Conservation (phyloP, 23 tunicate genomes). For the Diplosoma virens region DNA sequence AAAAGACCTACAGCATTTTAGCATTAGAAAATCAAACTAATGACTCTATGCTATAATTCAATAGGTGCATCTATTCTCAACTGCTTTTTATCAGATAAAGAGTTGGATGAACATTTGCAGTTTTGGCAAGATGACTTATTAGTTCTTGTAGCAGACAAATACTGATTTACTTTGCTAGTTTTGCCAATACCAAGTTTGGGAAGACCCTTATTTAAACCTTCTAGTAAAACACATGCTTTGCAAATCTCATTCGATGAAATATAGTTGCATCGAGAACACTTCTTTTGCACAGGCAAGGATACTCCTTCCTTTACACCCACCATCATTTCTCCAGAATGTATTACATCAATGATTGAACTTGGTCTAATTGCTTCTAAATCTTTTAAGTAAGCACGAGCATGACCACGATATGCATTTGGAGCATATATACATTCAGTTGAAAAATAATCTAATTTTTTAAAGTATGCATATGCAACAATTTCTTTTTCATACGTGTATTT, state of each 20-base stretch:
- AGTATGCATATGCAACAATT: constrained; percentile 95
- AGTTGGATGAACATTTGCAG: too few species aligned
- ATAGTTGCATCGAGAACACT: constrained; percentile 83
- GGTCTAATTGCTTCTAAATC: constrained; percentile 93
- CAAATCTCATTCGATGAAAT: constrained; percentile 93
- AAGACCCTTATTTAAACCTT: constrained; percentile 90
- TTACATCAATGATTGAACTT: constrained; percentile 81
- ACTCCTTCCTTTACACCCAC: constrained; percentile 74
- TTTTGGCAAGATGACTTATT: background rate
- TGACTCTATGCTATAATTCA: too few species aligned
- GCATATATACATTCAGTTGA: constrained; percentile 99
- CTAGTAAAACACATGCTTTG: constrained; percentile 92
- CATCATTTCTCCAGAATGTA: constrained; percentile 92
- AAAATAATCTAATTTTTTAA: constrained; percentile 90
- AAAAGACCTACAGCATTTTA: too few species aligned
- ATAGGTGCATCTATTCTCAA: too few species aligned
- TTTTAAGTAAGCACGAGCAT: constrained; percentile 85
- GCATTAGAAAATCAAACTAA: too few species aligned
- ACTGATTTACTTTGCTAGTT: constrained; percentile 77
- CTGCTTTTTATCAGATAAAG: too few species aligned
- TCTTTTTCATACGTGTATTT: constrained; percentile 97
- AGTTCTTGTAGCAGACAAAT: background rate
- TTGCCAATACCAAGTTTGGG: constrained; percentile 92
- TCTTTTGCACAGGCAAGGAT: constrained; percentile 69
- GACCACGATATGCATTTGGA: constrained; percentile 94